These are phyloP conservation scores for Lissocephala sabroskyi DNA, from an alignment of 2,888 invertebrate species.

Conservation along the genomic window DNA sequence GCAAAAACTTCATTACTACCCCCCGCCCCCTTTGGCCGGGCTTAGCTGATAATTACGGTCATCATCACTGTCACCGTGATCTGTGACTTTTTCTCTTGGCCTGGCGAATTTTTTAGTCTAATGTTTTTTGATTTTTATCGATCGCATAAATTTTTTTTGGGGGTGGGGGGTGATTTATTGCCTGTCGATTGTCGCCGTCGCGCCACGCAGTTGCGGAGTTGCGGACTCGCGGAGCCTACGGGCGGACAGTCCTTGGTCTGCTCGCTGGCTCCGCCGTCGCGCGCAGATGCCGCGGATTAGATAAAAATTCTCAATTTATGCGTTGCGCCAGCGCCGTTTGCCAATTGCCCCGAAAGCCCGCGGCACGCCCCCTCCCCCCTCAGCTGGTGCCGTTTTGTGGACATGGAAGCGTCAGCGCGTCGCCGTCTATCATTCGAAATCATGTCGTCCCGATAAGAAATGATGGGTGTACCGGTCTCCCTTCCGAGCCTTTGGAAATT, in stretches of 20 bases:
- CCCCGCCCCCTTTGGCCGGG: too few relatives aligned
- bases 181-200: conserved; percentile 68
- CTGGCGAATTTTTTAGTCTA: conserved; percentile 42
- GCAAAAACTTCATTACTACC: too few relatives aligned
- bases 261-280: too few relatives aligned
- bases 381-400: conserved; percentile 55
- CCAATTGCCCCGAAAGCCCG: conserved; percentile 38
- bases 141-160: conserved; percentile 58
- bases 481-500: too few relatives aligned
- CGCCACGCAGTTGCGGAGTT: too few relatives aligned
- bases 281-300: conserved; percentile 64
- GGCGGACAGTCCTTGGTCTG: too few relatives aligned
- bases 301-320: conserved; percentile 63
- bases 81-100: too few relatives aligned
- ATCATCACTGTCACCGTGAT: too few relatives aligned
- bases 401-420: conserved; percentile 13
- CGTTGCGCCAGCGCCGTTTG: conserved; percentile 43
- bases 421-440: conserved; percentile 61
- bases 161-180: conserved; percentile 67
- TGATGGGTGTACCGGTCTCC: conserved; percentile 46
- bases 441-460: conserved; percentile 61
- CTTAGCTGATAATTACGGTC: too few relatives aligned
- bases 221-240: too few relatives aligned
- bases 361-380: conserved; percentile 50
- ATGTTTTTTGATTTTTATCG: conserved; percentile 57